phyloP scores from a whole-genome alignment of 2,888 invertebrate genomes.

The Synergus japonicus region DNA sequence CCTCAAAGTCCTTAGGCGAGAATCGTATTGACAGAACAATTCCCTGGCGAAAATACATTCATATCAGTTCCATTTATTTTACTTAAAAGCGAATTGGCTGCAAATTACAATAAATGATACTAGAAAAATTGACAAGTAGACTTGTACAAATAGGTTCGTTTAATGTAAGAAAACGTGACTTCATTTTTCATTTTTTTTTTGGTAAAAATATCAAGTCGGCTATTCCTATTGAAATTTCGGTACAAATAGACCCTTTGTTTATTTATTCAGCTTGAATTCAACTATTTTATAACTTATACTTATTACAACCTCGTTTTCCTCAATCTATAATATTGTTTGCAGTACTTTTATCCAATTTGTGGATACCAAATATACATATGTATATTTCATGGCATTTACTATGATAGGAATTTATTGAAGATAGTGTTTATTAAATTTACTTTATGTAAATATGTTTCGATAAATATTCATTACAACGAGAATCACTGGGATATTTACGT shows the following conservation, averaged over 20 bases:
- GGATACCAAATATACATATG: too few relatives aligned
- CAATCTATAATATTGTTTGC: too few relatives aligned
- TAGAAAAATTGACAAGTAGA: background rate
- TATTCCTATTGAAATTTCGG: too few relatives aligned
- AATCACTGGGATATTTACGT: slow-evolving; percentile 4
- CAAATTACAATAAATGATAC: slow-evolving; percentile 16
- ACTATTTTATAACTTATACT: too few relatives aligned
- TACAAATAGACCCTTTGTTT: too few relatives aligned
- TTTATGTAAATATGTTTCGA: background rate
- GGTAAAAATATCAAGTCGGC: too few relatives aligned
- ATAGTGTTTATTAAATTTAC: background rate
- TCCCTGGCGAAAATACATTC: slow-evolving; percentile 7
- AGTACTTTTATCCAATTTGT: too few relatives aligned
- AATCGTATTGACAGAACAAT: slow-evolving; percentile 25
- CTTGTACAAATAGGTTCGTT: background rate
- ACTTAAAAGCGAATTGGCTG: background rate
- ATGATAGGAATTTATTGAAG: background rate
- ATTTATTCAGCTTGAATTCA: too few relatives aligned
- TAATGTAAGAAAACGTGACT: background rate
- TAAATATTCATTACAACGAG: background rate
- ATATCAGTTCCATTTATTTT: slow-evolving; percentile 25
- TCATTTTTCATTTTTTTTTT: background rate
- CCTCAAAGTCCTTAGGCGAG: background rate
- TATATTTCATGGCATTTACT: background rate
- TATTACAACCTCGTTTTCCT: too few relatives aligned